Evolutionary conservation across 53 echinoderm and acorn worm genomes (phyloP), one percentile per base, ranked within the genome.

Genomic region (Crossaster papposus): DNA sequence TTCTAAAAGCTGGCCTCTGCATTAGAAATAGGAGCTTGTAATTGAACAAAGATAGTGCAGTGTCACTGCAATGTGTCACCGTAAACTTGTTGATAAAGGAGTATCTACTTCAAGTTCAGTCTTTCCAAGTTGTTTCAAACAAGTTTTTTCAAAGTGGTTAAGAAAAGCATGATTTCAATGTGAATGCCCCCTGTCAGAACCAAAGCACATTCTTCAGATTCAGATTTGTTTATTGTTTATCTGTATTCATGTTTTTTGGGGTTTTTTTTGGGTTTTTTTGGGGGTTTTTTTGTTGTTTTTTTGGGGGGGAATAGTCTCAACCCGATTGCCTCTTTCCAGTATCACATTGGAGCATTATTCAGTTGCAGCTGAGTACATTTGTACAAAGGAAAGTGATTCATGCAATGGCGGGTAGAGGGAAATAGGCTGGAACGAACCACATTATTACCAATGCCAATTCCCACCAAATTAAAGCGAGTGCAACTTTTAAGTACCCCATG

Each of bases 161-260:
- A 58, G 2, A 20, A 18, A 58, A 58, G 58, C 58, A 14, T 58
- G 22, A 15, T 8, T 58, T 58, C 58, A 58, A 58, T 17, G 58
- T 18, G n/a, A 68, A 68, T 24, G 9, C 28, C 68, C 24, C 64
- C 28, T 1, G 28, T 68, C 68, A 68, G n/a, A n/a, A 28, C 24
- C 68, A 68, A 68, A 10, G 22, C n/a, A 58, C 68, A 28, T 20
- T 4, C 17, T 68, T 26, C 11, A 26, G 68, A 68, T 23, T 68
- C 68, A 68, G 68, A 68, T 4, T 10, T 24, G 4, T 13, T 64
- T 18, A 13, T 3, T 22, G 23, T 23, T 5, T 23, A 23, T 11
- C 22, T 68, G 68, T 68, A 68, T 68, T 68, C 68, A 68, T 26
- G 17, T 68, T 68, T 23, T 64, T 64, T 64, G n/a, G n/a, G n/a